These are phyloP conservation scores for Penaeus indicus DNA, from an alignment of 1,140 invertebrate species.

Conservation along the genomic window DNA sequence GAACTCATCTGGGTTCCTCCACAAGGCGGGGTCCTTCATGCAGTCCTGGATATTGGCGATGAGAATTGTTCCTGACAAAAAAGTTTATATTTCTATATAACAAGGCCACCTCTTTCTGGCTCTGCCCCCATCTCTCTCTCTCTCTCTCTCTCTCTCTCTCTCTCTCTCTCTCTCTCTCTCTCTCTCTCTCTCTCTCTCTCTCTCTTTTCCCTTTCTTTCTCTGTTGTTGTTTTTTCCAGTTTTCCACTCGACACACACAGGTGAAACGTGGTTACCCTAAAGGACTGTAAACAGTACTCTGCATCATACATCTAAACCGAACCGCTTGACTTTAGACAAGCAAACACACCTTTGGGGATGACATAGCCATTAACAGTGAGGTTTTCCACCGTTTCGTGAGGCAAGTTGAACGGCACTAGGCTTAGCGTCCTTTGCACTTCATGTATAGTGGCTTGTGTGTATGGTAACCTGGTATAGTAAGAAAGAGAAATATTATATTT, in stretches of 20 bases:
- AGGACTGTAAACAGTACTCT: too few species aligned
- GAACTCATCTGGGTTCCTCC: constrained; percentile 36
- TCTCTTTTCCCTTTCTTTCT: background rate
- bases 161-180: constrained; percentile 19
- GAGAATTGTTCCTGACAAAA: constrained; percentile 29
- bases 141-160: background rate
- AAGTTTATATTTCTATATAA: too few species aligned
- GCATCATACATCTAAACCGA: too few species aligned
- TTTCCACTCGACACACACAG: background rate
- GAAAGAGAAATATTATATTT: background rate
- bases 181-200: background rate
- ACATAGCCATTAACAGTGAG: constrained; percentile 26
- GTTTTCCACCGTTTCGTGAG: background rate
- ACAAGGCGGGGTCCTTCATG: constrained; percentile 2
- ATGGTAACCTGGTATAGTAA: constrained; percentile 27
- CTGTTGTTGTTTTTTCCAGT: background rate
- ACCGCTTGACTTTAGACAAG: background rate
- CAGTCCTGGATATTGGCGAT: constrained; percentile 15
- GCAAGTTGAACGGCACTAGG: background rate
- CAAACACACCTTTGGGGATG: constrained; percentile 42
- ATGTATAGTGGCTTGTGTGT: constrained; percentile 34
- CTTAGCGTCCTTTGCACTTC: constrained; percentile 41
- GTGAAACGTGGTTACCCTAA: too few species aligned
- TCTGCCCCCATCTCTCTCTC: background rate
- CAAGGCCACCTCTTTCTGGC: too few species aligned